These are phyloP conservation scores for Spialia ferax DNA, from an alignment of 2,888 invertebrate genomes.

Conservation along the genomic window DNA sequence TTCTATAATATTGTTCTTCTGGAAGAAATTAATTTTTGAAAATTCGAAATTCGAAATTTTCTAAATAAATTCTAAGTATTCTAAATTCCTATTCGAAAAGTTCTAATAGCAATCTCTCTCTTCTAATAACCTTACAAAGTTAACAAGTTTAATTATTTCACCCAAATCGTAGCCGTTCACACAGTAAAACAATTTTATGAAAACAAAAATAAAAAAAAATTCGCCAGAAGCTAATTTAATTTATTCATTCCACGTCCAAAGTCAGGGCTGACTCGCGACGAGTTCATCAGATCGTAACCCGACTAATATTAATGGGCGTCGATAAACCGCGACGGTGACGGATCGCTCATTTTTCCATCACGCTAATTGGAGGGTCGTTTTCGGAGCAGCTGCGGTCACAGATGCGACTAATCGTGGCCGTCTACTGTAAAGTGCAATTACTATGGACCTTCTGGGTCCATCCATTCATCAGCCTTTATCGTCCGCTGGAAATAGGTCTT, in stretches of 20 bases:
- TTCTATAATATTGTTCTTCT: no score
- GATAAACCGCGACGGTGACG: conserved; percentile 32
- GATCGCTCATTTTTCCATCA: conserved; percentile 44
- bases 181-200: neutral
- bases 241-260: conserved; percentile 7
- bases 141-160: no score
- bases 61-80: no score
- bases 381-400: conserved; percentile 40
- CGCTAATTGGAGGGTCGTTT: conserved; percentile 37
- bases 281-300: conserved; percentile 23
- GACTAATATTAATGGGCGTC: conserved; percentile 42
- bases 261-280: conserved; percentile 3
- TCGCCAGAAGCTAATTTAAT: neutral
- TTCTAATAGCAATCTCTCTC: no score
- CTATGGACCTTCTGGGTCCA: neutral
- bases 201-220: neutral
- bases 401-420: conserved; percentile 38
- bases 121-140: no score
- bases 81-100: no score
- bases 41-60: no score
- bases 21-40: no score
- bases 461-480: no score
- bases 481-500: no score
- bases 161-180: no score
- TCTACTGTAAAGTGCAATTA: conserved; percentile 22